Base-by-base conservation (phyloP, 2,797 vertebrate genomes). In the Periparus ater region DNA sequence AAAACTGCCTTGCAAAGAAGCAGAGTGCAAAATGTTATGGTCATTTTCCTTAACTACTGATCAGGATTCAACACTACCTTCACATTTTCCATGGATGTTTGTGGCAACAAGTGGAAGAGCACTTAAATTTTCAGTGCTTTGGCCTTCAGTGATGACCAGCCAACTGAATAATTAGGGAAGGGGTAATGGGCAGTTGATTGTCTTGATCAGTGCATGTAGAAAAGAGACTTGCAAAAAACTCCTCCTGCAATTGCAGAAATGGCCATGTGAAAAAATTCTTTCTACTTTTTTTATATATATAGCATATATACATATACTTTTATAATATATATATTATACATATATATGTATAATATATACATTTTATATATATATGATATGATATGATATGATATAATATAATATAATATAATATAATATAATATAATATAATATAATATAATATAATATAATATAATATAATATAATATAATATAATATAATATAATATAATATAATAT, bases 161-260 rank as follows among this genome's bases (percentile, higher is more conserved):
- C 20, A 82, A 11, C 5, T 27, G 14, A 44, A 63, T 17, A 42
- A 40, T 38, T 9, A 63, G 25, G 30, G 55, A 68, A 36, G 55
- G 21, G 40, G 17, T 0, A 0, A 9, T 27, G 48, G 36, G 32
- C 29, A 32, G 7, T 5, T 23, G 48, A 9, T 21, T 51, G 11
- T 34, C 47, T 38, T 20, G 14, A 53, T 34, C 25, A 48, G 20
- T 6, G 13, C n/a, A 13, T 0, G 3, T 7, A 23, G 40, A 71
- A 80, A 85, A 73, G 60, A 30, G 10, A 25, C 6, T 53, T 50
- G 14, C 4, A 25, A 51, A 25, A 84, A 68, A 53, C 20, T 76
- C 12, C 18, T 36, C 19, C 30, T 68, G 42, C 17, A 57, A 0
- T 6, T 54, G 25, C 61, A 88, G 32, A 79, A 62, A 54, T 20